A percentile compares a stretch with the other conserved stretches of the same genome.
phyloP scores from a whole-genome alignment of 1,140 invertebrate species.

The Anastrepha obliqua region DNA sequence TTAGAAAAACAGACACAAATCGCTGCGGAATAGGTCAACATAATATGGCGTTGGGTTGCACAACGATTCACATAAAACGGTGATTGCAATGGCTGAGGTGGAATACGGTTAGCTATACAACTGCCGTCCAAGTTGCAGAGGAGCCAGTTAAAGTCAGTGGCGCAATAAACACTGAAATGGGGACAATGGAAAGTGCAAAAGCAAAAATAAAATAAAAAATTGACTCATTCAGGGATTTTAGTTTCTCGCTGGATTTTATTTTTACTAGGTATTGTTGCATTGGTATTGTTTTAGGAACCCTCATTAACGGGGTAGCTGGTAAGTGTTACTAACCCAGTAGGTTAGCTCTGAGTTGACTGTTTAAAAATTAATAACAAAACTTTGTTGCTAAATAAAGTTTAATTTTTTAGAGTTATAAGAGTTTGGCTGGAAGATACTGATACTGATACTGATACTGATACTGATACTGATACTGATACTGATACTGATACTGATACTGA shows the following conservation, averaged over 20 bases:
- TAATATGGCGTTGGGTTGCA: slow-evolving; percentile 4
- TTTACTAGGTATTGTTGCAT: not conserved
- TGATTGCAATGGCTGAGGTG: not conserved
- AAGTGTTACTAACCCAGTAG: no score
- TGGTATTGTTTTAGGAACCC: not conserved
- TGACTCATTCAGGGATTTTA: not conserved
- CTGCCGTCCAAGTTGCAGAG: not conserved
- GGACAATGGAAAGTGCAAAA: slow-evolving; percentile 26
- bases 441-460: no score
- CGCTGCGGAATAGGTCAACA: slow-evolving; percentile 41
- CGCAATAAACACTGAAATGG: slow-evolving; percentile 43
- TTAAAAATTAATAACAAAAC: no score
- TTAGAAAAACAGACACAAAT: slow-evolving; percentile 36
- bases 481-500: no score
- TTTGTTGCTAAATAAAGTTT: no score
- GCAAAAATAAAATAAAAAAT: not conserved
- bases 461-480: no score
- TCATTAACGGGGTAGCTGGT: no score
- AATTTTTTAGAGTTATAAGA: no score
- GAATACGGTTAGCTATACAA: not conserved
- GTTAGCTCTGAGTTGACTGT: no score
- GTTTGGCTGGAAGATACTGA: no score
- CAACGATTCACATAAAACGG: not conserved
- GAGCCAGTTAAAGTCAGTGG: slow-evolving; percentile 38
- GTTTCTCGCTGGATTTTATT: slow-evolving; percentile 6